Base-by-base conservation (phyloP, 2,113 vertebrate species). In the Camelus dromedarius region DNA sequence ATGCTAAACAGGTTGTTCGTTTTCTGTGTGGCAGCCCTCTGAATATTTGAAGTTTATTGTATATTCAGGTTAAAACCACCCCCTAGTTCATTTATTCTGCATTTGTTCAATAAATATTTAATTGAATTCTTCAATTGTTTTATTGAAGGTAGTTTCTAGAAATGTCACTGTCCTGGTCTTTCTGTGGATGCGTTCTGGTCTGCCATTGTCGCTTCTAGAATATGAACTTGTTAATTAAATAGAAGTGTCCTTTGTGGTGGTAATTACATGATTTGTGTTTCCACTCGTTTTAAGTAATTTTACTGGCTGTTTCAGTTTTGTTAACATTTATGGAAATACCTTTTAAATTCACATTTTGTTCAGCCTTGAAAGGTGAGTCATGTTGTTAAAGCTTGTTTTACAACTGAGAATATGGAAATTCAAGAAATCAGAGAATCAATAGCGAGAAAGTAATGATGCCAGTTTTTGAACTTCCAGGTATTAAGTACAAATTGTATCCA, bases 31-130 rank as follows among this genome's bases (percentile, higher is more conserved):
- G 77, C 24, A 73, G 81, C 30, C 73, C 30, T 81, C 77, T 54
- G 62, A 81, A 42, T 80, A 56, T 62, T 73, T 73, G 60, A 90
- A 75, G 72, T 66, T 64, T 50, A 60, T 50, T 89, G 15, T 85
- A 54, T 91, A 72, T 93, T 91, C 50, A 72, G 85, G 32, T 80
- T 90, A 18, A 70, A 79, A 28, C 16, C 16, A 42, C 14, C 75
- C 89, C 35, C n/a, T 73, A 38, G 58, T 89, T 95, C 92, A 58
- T 85, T 91, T 79, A 50, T 77, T 96, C 95, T 97, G 75, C 86
- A 18, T 96, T 94, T 96, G 90, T 93, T 96, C 93, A 97, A 95
- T 97, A 97, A 97, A 97, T 97, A 96, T 95, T 96, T 97, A 93
- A 96, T 69, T 77, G 72, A 95, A 69, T 95, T 93, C 60, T 85